Evolutionary conservation across 1,140 invertebrate species (phyloP).

Genomic region (Stegodyphus mimosarum): DNA sequence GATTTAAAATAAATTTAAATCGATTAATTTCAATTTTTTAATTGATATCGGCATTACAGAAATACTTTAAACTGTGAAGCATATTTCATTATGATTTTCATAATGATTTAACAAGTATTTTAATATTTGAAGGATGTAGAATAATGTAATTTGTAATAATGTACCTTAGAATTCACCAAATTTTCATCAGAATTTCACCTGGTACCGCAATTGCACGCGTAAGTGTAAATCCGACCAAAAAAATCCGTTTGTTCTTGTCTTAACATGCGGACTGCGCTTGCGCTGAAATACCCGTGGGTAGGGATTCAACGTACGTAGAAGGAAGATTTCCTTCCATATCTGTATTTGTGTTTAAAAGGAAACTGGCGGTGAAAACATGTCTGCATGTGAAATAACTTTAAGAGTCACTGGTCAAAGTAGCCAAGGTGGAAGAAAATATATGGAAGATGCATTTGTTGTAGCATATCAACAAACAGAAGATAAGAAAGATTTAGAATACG

Average conservation of each 20-base stretch:
- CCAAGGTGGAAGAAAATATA: conserved; percentile 96
- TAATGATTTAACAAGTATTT: too few relatives aligned
- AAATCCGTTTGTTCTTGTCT: background rate
- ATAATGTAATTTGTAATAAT: too few relatives aligned
- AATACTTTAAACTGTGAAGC: too few relatives aligned
- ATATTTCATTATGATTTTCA: too few relatives aligned
- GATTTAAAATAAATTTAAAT: too few relatives aligned
- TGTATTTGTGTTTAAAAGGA: background rate
- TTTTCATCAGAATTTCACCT: too few relatives aligned
- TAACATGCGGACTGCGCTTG: background rate
- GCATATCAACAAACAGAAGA: conserved; percentile 92
- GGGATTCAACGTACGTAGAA: background rate
- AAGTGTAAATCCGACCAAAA: background rate
- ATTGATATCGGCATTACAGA: too few relatives aligned
- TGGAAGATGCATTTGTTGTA: conserved; percentile 98
- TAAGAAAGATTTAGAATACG: conserved; percentile 72
- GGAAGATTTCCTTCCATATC: background rate
- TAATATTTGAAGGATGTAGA: too few relatives aligned
- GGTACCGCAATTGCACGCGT: too few relatives aligned
- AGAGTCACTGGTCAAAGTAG: conserved; percentile 93
- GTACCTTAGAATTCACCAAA: too few relatives aligned
- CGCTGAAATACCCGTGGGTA: background rate
- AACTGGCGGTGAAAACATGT: conserved; percentile 66
- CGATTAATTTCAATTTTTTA: too few relatives aligned
- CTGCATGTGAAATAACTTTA: conserved; percentile 89